Evolutionary conservation across 2,888 invertebrate genomes (phyloP).

Genomic region (Nephrocerus scutellatus): DNA sequence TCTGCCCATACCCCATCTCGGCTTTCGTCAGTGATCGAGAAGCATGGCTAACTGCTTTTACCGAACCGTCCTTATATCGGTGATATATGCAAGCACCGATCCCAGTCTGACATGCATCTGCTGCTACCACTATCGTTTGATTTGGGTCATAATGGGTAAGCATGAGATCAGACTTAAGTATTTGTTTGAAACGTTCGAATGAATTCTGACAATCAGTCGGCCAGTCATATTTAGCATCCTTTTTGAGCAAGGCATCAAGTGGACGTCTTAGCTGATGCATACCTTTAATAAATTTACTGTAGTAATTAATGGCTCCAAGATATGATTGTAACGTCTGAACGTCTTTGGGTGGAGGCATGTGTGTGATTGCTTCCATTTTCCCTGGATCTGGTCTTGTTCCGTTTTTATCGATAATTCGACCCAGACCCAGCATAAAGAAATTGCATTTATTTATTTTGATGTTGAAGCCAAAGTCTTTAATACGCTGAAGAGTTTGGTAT

Average conservation of each 20-base stretch:
- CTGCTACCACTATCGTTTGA: conserved; percentile 15
- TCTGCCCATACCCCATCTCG: conserved; percentile 19
- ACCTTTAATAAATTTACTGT: conserved; percentile 16
- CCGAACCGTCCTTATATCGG: conserved; percentile 12
- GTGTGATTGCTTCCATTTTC: conserved; percentile 8
- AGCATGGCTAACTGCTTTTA: conserved; percentile 15
- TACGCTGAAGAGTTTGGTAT: conserved; percentile 7
- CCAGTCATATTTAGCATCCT: conserved; percentile 14
- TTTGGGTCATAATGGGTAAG: conserved; percentile 16
- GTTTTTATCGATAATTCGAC: conserved; percentile 14
- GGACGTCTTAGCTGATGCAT: conserved; percentile 13
- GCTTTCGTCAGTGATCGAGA: conserved; percentile 15
- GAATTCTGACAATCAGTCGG: conserved; percentile 12
- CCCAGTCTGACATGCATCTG: conserved; percentile 14
- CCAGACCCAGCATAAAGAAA: conserved; percentile 16
- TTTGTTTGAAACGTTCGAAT: conserved; percentile 19
- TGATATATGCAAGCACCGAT: conserved; percentile 17
- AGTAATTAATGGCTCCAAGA: conserved; percentile 17
- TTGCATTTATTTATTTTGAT: conserved; percentile 17
- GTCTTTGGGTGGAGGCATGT: conserved; percentile 16
- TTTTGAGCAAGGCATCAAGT: conserved; percentile 15
- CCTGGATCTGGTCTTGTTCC: conserved; percentile 13
- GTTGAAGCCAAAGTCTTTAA: conserved; percentile 13
- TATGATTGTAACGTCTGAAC: conserved; percentile 12
- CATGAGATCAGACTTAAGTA: conserved; percentile 12